Percentiles rank a stretch among this genome's conserved stretches.
Evolutionary conservation across 2,113 vertebrate species (phyloP).

Genomic region (Buteo buteo): DNA sequence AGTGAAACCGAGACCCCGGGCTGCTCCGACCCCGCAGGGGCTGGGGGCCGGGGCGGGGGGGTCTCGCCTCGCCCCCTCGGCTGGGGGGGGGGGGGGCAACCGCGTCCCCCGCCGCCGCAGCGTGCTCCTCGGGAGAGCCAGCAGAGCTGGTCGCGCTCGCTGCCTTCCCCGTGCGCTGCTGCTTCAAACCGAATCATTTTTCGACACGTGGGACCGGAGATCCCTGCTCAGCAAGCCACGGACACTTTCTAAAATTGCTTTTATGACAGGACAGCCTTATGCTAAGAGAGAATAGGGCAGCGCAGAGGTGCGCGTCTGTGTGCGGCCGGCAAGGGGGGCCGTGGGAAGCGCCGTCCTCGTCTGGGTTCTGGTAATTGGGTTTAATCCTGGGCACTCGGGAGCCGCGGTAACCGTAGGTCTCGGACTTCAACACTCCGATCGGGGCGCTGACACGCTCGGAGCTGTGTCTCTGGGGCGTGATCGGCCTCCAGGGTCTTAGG

Average conservation of each 20-base stretch:
- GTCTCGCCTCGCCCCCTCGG: too few species aligned
- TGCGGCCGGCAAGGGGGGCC: neutral
- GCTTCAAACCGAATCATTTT: neutral
- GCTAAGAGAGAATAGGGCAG: neutral
- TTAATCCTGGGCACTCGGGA: neutral
- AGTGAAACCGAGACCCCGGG: too few species aligned
- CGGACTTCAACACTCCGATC: rapidly evolving
- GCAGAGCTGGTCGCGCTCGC: neutral
- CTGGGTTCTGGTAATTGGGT: rapidly evolving
- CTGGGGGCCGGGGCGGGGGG: too few species aligned
- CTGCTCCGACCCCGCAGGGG: too few species aligned
- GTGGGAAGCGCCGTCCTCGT: neutral
- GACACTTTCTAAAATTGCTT: neutral
- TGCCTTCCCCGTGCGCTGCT: neutral
- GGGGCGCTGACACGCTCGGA: rapidly evolving
- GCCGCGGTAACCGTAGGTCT: neutral
- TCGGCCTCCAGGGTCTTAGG: neutral
- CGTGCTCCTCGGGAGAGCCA: too few species aligned
- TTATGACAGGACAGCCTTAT: neutral
- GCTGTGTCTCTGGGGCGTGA: rapidly evolving
- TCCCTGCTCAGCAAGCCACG: neutral
- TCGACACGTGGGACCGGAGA: neutral
- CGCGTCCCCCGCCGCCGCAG: too few species aligned
- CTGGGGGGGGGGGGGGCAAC: too few species aligned
- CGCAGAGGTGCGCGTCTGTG: neutral